Percentiles rank a stretch among this genome's conserved stretches.
phyloP scores from a whole-genome alignment of 2,888 invertebrate genomes.

The Nycteola revayana region DNA sequence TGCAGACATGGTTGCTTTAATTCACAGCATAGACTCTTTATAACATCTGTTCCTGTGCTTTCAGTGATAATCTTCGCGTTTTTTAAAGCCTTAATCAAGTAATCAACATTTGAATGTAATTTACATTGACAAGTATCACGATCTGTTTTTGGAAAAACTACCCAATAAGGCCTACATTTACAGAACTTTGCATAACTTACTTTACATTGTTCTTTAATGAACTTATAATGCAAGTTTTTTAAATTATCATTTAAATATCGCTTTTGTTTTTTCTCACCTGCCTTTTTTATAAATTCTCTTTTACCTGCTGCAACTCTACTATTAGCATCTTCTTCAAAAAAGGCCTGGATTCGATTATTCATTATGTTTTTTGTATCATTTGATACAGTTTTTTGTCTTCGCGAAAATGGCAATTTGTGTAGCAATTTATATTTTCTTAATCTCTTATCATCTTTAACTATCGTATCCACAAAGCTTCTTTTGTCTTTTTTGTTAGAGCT shows the following conservation, averaged over 20 bases:
- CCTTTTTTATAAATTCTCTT: constrained; percentile 32
- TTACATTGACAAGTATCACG: constrained; percentile 32
- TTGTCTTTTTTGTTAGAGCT: no score
- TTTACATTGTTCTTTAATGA: constrained; percentile 14
- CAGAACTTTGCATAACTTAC: constrained; percentile 24
- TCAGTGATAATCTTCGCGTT: constrained; percentile 17
- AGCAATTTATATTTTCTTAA: no score
- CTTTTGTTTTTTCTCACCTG: constrained; percentile 31
- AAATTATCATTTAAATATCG: constrained; percentile 31
- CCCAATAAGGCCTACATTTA: constrained; percentile 31
- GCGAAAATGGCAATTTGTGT: no score
- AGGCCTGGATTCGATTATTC: constrained; percentile 21
- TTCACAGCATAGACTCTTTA: constrained; percentile 24
- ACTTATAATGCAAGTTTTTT: constrained; percentile 31
- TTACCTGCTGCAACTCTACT: constrained; percentile 33
- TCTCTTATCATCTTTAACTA: no score
- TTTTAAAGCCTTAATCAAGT: constrained; percentile 20
- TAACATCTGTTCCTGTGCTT: constrained; percentile 18
- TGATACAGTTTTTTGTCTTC: no score
- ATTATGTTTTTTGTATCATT: no score
- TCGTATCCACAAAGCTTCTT: no score
- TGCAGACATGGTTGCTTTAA: constrained; percentile 23
- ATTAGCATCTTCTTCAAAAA: constrained; percentile 35
- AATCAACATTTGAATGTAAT: constrained; percentile 24
- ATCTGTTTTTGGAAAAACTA: constrained; percentile 27